Evolutionary conservation across 2,888 invertebrate species (phyloP).

Genomic region (Synanthedon vespiformis): DNA sequence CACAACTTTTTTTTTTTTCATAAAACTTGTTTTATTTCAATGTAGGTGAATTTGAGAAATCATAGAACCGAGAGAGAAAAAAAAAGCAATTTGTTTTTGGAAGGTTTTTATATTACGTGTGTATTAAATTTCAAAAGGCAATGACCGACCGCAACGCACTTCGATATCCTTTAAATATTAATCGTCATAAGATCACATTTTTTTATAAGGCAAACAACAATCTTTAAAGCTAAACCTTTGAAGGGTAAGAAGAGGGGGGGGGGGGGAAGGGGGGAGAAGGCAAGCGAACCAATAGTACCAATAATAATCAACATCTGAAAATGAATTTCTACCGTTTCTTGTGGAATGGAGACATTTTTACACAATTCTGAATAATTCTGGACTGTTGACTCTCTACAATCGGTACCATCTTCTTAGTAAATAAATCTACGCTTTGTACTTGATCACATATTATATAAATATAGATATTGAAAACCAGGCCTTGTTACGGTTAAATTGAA

Average conservation of each 20-base stretch:
- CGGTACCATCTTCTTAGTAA: conserved; percentile 18
- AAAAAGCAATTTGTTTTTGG: neutral
- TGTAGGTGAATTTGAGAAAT: no score
- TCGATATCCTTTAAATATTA: conserved; percentile 59
- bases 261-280: conserved; percentile 10
- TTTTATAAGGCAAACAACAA: conserved; percentile 70
- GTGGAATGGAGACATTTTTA: no score
- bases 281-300: no score
- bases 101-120: neutral
- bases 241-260: conserved; percentile 31
- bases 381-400: no score
- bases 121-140: conserved; percentile 5
- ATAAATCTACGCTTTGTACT: conserved; percentile 60
- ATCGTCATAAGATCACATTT: conserved; percentile 69
- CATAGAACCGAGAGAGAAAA: no score
- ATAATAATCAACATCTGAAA: no score
- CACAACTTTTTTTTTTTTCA: no score
- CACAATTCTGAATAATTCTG: no score
- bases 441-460: conserved; percentile 29
- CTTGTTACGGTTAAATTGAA: no score
- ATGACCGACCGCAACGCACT: conserved; percentile 31
- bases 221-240: conserved; percentile 68
- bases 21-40: no score
- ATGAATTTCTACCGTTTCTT: no score
- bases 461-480: no score